A percentile compares a stretch with the other conserved stretches of the same genome.
Conservation (phyloP, 2,888 invertebrate species). For the Drosophila suboccidentalis region DNA sequence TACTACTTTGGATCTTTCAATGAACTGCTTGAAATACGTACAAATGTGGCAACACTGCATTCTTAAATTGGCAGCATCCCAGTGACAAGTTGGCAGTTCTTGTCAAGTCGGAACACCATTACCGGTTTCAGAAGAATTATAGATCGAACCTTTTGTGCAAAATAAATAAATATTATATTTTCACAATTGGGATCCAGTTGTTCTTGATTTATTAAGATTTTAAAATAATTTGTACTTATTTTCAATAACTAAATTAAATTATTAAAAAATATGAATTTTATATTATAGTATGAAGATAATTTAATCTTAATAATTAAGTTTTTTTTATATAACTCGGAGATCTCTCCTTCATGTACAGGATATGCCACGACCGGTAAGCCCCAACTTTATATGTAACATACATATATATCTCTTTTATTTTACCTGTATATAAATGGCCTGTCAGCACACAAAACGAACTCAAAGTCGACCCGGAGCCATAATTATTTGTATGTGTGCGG, state of each 20-base stretch:
- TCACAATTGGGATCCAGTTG: too few relatives aligned
- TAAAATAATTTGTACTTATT: not conserved
- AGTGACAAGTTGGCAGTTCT: not conserved
- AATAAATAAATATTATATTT: too few relatives aligned
- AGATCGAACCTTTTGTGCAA: too few relatives aligned
- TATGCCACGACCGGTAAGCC: conserved; percentile 20
- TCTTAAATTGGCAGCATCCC: not conserved
- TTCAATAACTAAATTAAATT: not conserved
- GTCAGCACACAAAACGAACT: conserved; percentile 65
- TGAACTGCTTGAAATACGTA: not conserved
- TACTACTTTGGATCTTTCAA: not conserved
- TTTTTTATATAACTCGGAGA: too few relatives aligned
- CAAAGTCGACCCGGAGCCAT: conserved; percentile 56
- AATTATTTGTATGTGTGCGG: conserved; percentile 57
- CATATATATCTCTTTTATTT: conserved; percentile 31
- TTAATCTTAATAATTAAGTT: too few relatives aligned
- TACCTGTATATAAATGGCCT: conserved; percentile 63
- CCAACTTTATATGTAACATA: not conserved
- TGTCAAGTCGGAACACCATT: too few relatives aligned
- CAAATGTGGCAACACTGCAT: not conserved
- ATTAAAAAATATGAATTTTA: not conserved
- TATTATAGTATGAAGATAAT: not conserved
- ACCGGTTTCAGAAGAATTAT: not conserved
- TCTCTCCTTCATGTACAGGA: not conserved
- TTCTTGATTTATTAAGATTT: too few relatives aligned